Evolutionary conservation across 2,797 vertebrate genomes (phyloP).

Genomic region (Hydrolagus colliei): DNA sequence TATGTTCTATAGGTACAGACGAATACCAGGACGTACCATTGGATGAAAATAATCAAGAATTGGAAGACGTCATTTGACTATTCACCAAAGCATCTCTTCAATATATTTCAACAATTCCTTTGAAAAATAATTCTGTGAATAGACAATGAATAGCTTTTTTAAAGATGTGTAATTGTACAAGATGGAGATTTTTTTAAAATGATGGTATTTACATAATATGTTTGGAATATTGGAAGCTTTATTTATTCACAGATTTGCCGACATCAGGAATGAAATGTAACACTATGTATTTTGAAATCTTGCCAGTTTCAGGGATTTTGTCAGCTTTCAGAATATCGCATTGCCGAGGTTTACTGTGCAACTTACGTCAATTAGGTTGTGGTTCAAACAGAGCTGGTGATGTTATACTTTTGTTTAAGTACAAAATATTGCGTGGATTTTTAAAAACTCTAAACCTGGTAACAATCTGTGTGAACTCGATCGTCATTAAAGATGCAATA

Average conservation of each 20-base stretch:
- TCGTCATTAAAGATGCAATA: too few species aligned
- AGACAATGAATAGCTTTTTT: background rate
- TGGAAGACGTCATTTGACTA: background rate
- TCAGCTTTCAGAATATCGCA: too few species aligned
- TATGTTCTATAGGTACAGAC: background rate
- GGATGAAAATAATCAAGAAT: background rate
- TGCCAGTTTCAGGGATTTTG: background rate
- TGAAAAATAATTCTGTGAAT: background rate
- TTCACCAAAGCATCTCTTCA: background rate
- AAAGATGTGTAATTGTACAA: constrained; percentile 1
- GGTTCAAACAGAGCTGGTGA: too few species aligned
- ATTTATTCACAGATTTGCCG: background rate
- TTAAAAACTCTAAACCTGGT: too few species aligned
- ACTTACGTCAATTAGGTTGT: too few species aligned
- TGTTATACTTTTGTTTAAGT: too few species aligned
- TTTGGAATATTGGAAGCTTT: background rate
- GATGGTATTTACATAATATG: background rate
- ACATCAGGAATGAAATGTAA: too few species aligned
- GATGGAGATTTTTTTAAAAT: constrained; percentile 24
- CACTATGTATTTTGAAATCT: background rate
- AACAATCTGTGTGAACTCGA: too few species aligned
- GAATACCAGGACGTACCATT: background rate
- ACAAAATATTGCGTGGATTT: too few species aligned
- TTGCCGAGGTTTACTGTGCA: too few species aligned
- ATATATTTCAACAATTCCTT: background rate